Base-by-base conservation (phyloP, 1,140 invertebrate species). In the Dinothrombium tinctorium region DNA sequence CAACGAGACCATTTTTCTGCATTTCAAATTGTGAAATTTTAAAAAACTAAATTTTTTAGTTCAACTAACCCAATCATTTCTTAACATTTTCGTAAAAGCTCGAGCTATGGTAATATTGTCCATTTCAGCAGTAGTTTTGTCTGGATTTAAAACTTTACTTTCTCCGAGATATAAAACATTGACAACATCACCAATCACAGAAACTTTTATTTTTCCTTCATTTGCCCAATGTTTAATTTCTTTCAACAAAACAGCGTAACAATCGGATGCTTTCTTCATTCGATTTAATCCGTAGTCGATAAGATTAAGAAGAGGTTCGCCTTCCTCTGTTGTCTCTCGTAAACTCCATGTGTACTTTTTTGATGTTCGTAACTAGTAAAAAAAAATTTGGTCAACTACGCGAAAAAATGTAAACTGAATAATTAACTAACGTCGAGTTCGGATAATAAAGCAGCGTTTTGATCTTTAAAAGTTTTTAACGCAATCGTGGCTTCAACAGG, bases 181-280 rank as follows among this genome's bases (percentile, higher is more conserved):
- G 45, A 72, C 79, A 4, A 78, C 79, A 64, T 86, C 80, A 43
- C 86, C 67, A 8, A 71, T 68, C 2, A 86, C 74, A 52, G 89
- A 65, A 29, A 72, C 69, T 57, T 73, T 79, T 51, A 73, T 78
- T n/a, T 67, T 66, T 4, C 67, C 66, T 38, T 58, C 52, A 25
- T 56, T 69, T 11, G 75, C 71, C 1, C 73, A 59, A 32, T 56
- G 44, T 59, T 84, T 84, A 4, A 92, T 57, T 62, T 90, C 82
- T 37, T 68, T 55, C 2, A 81, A 51, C 3, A 90, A 53, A 0
- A 66, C 73, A 14, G 69, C 67, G 20, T 87, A 60, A 50, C 75
- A 70, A 49, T 79, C 74, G 42, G 72, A 72, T 0, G 82, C 70
- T 61, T 76, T 86, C 56, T 82, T 83, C 0, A 76, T 63, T 42